These are phyloP conservation scores for Antechinus stuartii DNA, from an alignment of 2,113 vertebrate genomes.

Conservation along the genomic window DNA sequence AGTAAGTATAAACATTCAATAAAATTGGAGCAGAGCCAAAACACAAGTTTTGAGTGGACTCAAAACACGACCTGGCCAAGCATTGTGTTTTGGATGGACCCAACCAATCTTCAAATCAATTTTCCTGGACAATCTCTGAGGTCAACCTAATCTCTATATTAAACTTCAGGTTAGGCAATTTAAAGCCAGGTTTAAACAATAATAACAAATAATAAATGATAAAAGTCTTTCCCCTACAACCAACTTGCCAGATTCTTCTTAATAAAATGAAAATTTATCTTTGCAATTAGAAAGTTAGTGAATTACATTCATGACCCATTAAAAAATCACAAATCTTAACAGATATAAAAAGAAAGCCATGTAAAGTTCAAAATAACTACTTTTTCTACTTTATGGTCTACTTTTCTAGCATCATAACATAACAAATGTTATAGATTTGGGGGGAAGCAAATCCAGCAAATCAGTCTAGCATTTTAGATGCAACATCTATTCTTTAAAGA, in stretches of 20 bases:
- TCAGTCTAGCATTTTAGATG: neutral
- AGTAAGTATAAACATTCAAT: neutral
- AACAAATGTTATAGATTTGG: neutral
- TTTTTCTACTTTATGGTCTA: neutral
- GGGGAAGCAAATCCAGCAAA: neutral
- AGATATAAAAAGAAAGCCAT: neutral
- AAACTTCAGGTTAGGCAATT: neutral
- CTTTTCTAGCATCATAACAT: neutral
- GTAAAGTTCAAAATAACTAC: neutral
- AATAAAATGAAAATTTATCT: neutral
- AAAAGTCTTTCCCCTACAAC: neutral
- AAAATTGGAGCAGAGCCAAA: neutral
- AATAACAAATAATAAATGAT: neutral
- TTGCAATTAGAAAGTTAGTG: no score
- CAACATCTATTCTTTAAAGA: neutral
- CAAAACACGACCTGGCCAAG: neutral
- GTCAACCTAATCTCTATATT: neutral
- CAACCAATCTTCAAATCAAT: neutral
- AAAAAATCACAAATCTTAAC: neutral
- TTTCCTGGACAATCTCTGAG: neutral
- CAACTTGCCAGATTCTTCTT: neutral
- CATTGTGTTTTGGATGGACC: neutral
- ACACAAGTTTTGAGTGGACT: neutral
- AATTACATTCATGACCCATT: neutral
- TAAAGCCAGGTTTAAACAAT: neutral